Evolutionary conservation across 64 coral and sea anemone genomes (phyloP), one percentile per base, ranked within the genome.

Genomic region (Porites lutea): DNA sequence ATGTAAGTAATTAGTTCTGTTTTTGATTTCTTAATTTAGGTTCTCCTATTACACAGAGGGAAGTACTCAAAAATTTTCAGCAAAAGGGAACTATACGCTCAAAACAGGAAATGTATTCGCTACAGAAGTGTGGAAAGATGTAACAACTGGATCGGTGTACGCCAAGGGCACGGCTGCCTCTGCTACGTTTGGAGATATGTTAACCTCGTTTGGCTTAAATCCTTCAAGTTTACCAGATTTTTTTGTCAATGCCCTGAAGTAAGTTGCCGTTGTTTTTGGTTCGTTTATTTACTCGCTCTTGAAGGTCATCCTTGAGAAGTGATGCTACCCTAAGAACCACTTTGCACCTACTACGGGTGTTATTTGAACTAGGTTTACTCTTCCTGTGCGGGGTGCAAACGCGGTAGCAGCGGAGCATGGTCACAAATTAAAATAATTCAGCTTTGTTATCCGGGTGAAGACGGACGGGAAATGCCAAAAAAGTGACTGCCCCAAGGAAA

Each of bases 1-100:
- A 37, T 37, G 27, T 37, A 37, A 37, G 27, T 37, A 37, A 37
- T 37, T 1, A 37, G 27, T 37, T 37, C 27, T 37, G 27, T 37
- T 37, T 37, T 37, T 37, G 27, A 37, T 75, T 7, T 44, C 50
- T 58, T 16, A 60, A 27, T 61, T 59, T 61, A 97, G 95, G 70
- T 94, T 97, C 69, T 86, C 82, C 15, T 97, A 94, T 75, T 97
- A 97, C 67, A 94, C 95, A 27, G 95, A 93, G 73, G 95, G 95
- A 54, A 97, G 94, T 55, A 47, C 74, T 16, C 92, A 94, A 78
- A 97, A 92, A 2, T 97, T 97, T 57, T 94, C 91, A 85, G 95
- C 95, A n/a, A 97, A 93, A 37, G 95, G 95, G 1, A 74, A 90
- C 18, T 91, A 97, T 83, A 93, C 93, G 5, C 74, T 90, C 14